Base-by-base conservation (phyloP, 2,797 vertebrate genomes). In the Gallinago nigripennis region DNA sequence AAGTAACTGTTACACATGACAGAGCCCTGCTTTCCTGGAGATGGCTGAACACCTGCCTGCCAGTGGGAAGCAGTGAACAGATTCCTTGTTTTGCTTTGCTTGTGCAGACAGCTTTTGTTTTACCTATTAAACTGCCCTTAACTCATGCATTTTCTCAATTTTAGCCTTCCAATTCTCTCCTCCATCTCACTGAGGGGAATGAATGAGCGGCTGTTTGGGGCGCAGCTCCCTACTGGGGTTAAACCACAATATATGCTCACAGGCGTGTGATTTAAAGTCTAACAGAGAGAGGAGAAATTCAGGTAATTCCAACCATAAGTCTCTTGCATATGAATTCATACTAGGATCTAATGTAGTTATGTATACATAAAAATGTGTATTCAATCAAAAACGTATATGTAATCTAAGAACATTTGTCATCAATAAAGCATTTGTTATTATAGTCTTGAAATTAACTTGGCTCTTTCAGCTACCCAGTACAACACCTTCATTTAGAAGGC, bases 1-100 rank as follows among this genome's bases (percentile, higher is more conserved):
- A 48, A 50, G 41, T 69, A 41, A 35, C 48, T 1, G 0, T 41
- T 31, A 31, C 0, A 0, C 0, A 0, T 23, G 9, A 21, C 5
- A 5, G 12, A 51, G 45, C 28, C n/a, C 19, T 17, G 39, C 33
- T 60, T 24, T 39, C 39, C 86, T 33, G 54, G 58, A 27, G 35
- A 33, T 4, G 14, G 35, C 16, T 51, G 51, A 80, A 51, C 61
- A 45, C 19, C n/a, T 30, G 23, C n/a, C 30, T 39, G 45, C 23
- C 4, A 0, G 20, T 11, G 23, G 45, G 60, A n/a, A n/a, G 39
- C 1, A 13, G 43, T 19, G 45, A 88, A 68, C 11, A 1, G 53
- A 77, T 56, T 88, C 88, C 53, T 51, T 63, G 4, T 17, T 70
- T 70, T 50, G 25, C 58, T 66, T 66, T 76, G 53, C 28, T 50